Evolutionary conservation across 1,140 invertebrate genomes (phyloP).

Genomic region (Phymastichus coffea): DNA sequence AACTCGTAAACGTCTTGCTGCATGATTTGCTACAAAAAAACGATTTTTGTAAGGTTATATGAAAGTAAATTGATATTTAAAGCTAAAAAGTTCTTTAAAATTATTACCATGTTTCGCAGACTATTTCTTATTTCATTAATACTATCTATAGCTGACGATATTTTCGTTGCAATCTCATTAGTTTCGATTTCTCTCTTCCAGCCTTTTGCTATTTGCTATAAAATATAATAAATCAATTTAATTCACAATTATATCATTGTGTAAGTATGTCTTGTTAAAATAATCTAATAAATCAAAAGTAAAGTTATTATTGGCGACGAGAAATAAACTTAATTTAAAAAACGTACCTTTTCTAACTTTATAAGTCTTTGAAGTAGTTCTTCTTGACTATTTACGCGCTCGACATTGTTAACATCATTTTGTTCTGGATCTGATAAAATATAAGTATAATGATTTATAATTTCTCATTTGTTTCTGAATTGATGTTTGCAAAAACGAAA

Average conservation of each 20-base stretch:
- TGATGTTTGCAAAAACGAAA: no score
- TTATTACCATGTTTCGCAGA: constrained; percentile 47
- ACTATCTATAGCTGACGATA: constrained; percentile 47
- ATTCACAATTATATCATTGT: no score
- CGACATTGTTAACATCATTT: constrained; percentile 47
- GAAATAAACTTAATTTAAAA: no score
- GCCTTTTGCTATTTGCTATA: constrained; percentile 46
- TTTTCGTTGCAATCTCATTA: constrained; percentile 43
- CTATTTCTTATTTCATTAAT: constrained; percentile 48
- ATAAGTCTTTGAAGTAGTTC: constrained; percentile 49
- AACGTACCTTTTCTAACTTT: constrained; percentile 50
- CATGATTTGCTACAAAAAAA: constrained; percentile 45
- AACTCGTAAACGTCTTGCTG: constrained; percentile 51
- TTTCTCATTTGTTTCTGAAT: no score
- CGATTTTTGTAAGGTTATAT: no score
- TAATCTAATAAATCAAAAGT: background rate
- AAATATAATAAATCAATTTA: background rate
- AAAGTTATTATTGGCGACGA: background rate
- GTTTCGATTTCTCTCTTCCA: constrained; percentile 46
- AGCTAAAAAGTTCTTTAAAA: no score
- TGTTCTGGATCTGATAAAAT: constrained; percentile 43
- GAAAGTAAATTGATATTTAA: constrained; percentile 1
- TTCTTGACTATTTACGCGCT: constrained; percentile 45
- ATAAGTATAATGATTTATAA: no score
- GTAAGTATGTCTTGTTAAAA: no score